Percentiles rank a stretch among this genome's conserved stretches.
phyloP scores from a whole-genome alignment of 2,797 vertebrate genomes.

The Epinephelus awoara region DNA sequence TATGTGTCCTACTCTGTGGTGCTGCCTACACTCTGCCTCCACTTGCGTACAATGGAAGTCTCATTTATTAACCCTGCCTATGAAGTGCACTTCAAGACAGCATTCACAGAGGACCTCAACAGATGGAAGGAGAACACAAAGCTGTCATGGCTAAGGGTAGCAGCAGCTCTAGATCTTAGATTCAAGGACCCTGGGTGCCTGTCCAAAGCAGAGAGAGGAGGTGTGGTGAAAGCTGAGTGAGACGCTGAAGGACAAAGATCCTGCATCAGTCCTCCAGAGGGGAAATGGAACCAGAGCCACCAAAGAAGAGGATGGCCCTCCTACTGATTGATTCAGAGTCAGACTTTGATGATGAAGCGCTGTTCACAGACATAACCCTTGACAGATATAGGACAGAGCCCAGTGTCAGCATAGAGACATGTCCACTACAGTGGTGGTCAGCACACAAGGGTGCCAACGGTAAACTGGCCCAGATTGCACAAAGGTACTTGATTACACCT shows the following conservation, averaged over 20 bases:
- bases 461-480: no score
- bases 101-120: conserved; percentile 18
- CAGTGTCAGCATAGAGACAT: no score
- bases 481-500: no score
- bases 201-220: conserved; percentile 17
- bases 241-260: conserved; percentile 20
- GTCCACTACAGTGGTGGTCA: no score
- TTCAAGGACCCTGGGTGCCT: conserved; percentile 35
- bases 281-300: not conserved
- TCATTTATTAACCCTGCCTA: conserved; percentile 11
- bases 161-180: conserved; percentile 30
- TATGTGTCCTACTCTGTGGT: conserved; percentile 41
- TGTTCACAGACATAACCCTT: no score
- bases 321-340: no score
- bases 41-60: not conserved
- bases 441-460: no score
- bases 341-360: no score
- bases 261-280: conserved; percentile 25
- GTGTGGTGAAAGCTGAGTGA: conserved; percentile 29
- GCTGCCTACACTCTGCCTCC: conserved; percentile 29
- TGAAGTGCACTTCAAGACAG: conserved; percentile 20
- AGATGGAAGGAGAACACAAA: conserved; percentile 19
- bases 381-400: no score
- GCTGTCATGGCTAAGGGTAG: conserved; percentile 42
- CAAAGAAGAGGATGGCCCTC: no score